These are phyloP conservation scores for Drosophila murphyi DNA, from an alignment of 1,140 invertebrate genomes.

Conservation along the genomic window DNA sequence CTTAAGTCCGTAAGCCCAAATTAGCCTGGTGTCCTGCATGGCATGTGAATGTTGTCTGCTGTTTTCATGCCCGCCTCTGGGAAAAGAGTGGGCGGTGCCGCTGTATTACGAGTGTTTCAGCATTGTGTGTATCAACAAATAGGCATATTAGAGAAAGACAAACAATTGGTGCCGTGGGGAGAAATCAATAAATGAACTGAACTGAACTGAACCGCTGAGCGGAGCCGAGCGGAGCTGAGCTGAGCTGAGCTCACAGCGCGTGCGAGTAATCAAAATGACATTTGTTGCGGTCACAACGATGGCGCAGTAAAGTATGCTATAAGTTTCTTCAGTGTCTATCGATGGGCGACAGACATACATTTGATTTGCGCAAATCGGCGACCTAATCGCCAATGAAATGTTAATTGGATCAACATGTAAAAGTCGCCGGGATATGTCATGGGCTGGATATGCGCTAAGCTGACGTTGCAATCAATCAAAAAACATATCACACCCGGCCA, in stretches of 20 bases:
- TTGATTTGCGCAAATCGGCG: conserved; percentile 41
- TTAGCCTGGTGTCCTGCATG: conserved; percentile 2
- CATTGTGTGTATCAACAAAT: conserved; percentile 33
- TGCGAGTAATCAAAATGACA: conserved; percentile 53
- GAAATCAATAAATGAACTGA: conserved; percentile 44
- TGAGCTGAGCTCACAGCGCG: conserved; percentile 26
- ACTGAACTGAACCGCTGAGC: not conserved
- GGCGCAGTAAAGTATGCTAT: conserved; percentile 42
- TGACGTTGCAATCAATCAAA: conserved; percentile 36
- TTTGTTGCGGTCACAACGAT: conserved; percentile 38
- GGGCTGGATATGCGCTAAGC: not conserved
- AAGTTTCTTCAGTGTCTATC: conserved; percentile 26
- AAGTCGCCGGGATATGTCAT: conserved; percentile 9
- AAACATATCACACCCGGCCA: not conserved
- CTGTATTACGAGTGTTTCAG: conserved; percentile 17
- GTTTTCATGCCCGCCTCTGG: not conserved
- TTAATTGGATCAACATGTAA: conserved; percentile 43
- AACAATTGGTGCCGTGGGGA: conserved; percentile 2
- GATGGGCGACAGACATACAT: not conserved
- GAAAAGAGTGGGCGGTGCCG: not conserved
- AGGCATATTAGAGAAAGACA: conserved; percentile 45
- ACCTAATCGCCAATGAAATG: conserved; percentile 40
- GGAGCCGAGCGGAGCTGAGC: not conserved
- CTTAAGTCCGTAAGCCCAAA: conserved; percentile 3
- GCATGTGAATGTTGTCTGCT: conserved; percentile 26